Evolutionary conservation across 2,888 invertebrate genomes (phyloP).

Genomic region (Heliconius erato): DNA sequence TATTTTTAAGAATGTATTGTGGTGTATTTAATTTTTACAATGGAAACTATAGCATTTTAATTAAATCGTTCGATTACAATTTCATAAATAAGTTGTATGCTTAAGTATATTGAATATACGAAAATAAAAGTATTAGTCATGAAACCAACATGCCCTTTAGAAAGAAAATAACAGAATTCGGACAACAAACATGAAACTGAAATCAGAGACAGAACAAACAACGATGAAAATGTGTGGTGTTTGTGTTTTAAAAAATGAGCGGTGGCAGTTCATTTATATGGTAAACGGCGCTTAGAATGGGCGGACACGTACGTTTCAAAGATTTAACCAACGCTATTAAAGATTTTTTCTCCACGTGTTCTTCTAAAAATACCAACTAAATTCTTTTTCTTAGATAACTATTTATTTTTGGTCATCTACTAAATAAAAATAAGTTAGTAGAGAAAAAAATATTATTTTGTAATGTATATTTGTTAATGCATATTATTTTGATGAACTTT

Average conservation of each 20-base stretch:
- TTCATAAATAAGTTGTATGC: neutral
- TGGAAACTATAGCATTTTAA: neutral
- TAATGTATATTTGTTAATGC: slow-evolving; percentile 7
- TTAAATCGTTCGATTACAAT: neutral
- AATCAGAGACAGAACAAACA: slow-evolving; percentile 31
- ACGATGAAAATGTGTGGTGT: slow-evolving; percentile 70
- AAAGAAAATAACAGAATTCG: slow-evolving; percentile 22
- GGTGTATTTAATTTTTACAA: neutral
- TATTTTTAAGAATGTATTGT: neutral
- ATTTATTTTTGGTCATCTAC: neutral
- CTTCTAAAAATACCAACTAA: slow-evolving; percentile 24
- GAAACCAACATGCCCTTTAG: neutral
- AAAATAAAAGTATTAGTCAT: neutral
- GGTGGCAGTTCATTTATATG: slow-evolving; percentile 81
- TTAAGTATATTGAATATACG: neutral
- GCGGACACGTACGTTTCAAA: slow-evolving; percentile 80
- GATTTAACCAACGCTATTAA: slow-evolving; percentile 62
- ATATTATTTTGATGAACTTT: slow-evolving; percentile 36
- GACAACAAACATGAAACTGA: slow-evolving; percentile 51
- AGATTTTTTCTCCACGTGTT: slow-evolving; percentile 43
- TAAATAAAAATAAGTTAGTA: neutral
- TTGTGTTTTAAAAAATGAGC: slow-evolving; percentile 75
- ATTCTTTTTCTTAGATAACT: neutral
- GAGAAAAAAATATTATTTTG: neutral
- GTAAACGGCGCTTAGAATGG: slow-evolving; percentile 85